Evolutionary conservation across 2,888 invertebrate species (phyloP).

Genomic region (Suillia variegata): DNA sequence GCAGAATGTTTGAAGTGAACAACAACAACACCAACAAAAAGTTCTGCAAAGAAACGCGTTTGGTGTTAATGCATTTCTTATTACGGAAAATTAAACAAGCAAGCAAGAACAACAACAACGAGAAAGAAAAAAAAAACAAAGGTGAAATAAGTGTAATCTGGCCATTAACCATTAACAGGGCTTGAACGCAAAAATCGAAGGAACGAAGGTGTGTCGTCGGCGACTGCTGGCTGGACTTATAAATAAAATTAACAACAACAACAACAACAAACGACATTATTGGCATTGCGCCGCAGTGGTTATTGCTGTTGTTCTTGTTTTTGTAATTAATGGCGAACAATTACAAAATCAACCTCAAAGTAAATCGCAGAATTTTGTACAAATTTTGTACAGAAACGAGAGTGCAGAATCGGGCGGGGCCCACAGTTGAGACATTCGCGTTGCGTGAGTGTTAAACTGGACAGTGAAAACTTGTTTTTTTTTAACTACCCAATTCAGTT

Average conservation of each 20-base stretch:
- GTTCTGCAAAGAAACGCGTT: too few relatives aligned
- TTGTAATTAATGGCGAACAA: conserved; percentile 55
- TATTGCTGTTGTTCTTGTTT: conserved; percentile 26
- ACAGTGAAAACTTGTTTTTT: background rate
- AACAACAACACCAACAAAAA: too few relatives aligned
- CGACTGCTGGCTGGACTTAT: conserved; percentile 22
- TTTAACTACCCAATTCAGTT: too few relatives aligned
- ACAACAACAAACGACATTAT: conserved; percentile 12
- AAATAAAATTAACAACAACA: conserved; percentile 49
- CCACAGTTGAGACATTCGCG: background rate
- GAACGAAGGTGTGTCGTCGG: conserved; percentile 46
- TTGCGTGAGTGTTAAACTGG: background rate
- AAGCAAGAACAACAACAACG: background rate
- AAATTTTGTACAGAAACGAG: too few relatives aligned
- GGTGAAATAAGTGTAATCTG: conserved; percentile 30
- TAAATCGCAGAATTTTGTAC: too few relatives aligned
- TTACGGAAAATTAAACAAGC: too few relatives aligned
- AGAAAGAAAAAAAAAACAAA: background rate
- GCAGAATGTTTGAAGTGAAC: too few relatives aligned
- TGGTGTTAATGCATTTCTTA: too few relatives aligned
- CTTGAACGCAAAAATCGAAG: conserved; percentile 1
- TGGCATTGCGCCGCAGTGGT: background rate
- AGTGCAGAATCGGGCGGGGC: background rate
- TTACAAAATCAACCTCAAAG: conserved; percentile 45
- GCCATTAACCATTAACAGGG: conserved; percentile 23